Evolutionary conservation across 2,113 vertebrate species (phyloP).

Genomic region (Ictalurus furcatus): DNA sequence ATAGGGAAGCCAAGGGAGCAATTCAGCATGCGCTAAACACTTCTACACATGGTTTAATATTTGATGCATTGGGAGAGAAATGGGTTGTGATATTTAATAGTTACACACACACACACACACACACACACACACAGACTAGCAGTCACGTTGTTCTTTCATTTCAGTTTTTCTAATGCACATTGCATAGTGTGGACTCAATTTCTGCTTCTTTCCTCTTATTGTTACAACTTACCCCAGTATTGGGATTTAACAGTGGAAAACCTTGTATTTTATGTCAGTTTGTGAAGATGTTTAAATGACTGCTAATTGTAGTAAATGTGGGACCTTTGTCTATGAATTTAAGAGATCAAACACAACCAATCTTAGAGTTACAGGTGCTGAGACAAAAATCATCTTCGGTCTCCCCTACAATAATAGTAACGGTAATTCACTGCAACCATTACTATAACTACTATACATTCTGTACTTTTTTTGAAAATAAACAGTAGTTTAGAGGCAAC

Average conservation of each 20-base stretch:
- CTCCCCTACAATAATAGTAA: background rate
- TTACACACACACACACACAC: background rate
- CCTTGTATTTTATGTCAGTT: too few relatives aligned
- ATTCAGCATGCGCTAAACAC: background rate
- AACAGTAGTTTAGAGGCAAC: background rate
- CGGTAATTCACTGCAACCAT: background rate
- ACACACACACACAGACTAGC: background rate
- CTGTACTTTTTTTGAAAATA: background rate
- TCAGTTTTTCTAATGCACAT: background rate
- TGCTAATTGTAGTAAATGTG: background rate
- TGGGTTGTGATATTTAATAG: background rate
- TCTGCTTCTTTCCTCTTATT: background rate
- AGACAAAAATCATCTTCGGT: background rate
- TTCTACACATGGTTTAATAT: background rate
- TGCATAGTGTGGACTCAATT: background rate
- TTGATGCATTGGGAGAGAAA: background rate
- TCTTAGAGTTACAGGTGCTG: background rate
- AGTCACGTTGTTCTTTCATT: background rate
- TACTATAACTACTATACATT: background rate
- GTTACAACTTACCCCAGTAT: background rate
- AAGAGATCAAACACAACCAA: background rate
- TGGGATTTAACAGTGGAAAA: background rate
- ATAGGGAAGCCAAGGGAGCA: background rate
- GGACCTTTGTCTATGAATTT: background rate
- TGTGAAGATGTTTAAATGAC: background rate